Evolutionary conservation across 2,888 invertebrate species (phyloP).

Genomic region (Eugnorisma glareosa): DNA sequence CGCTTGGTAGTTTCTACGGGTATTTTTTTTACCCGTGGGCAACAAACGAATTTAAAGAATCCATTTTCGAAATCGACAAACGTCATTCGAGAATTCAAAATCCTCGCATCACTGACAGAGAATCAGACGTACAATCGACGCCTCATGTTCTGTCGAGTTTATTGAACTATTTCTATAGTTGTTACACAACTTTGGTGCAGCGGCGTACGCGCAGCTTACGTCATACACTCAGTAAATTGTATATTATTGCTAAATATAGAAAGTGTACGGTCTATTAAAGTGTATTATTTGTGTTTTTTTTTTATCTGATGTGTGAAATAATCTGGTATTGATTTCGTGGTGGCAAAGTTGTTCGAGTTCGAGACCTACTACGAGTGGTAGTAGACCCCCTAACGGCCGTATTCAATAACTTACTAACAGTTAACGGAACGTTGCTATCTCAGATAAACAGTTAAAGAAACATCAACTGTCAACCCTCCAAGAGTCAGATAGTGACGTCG

Average conservation of each 20-base stretch:
- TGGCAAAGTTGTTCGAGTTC: neutral
- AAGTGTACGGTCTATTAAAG: constrained; percentile 60
- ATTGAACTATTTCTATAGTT: constrained; percentile 64
- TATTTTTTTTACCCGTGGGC: no score
- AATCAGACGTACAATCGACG: constrained; percentile 48
- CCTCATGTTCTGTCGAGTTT: constrained; percentile 52
- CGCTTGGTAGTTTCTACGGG: no score
- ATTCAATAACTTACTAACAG: no score
- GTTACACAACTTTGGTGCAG: constrained; percentile 60
- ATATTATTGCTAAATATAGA: constrained; percentile 67
- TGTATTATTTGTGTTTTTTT: constrained; percentile 39
- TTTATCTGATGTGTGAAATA: neutral
- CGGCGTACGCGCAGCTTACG: constrained; percentile 59
- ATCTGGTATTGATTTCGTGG: neutral
- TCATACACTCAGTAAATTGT: constrained; percentile 60
- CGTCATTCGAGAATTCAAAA: constrained; percentile 28
- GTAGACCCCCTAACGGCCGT: no score
- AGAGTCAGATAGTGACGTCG: no score
- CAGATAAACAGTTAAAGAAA: no score
- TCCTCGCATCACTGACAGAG: constrained; percentile 39
- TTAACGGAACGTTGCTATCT: no score
- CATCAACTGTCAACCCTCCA: no score
- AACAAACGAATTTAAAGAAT: no score
- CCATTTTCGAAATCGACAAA: neutral
- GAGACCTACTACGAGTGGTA: no score